Base-by-base conservation (phyloP, 2,113 vertebrate genomes). In the Nansenia antarctica region DNA sequence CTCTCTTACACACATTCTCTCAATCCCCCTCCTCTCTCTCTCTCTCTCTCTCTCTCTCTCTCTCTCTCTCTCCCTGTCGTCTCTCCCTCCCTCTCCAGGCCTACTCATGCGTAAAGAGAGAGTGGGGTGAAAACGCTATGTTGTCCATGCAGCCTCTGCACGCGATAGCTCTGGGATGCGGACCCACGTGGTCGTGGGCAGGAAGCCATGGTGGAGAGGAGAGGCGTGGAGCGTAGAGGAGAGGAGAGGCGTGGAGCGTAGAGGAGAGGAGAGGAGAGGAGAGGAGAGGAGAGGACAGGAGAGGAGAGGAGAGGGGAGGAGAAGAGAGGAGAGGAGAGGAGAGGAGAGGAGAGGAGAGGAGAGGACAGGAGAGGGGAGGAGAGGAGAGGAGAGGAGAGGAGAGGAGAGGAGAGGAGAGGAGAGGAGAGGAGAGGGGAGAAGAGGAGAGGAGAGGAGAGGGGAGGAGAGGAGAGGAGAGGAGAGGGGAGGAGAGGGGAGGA, bases 71-170 rank as follows among this genome's bases (percentile, higher is more conserved):
- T n/a, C n/a, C n/a, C n/a, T n/a, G n/a, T n/a, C n/a, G n/a, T n/a
- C n/a, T n/a, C n/a, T n/a, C n/a, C 42, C 26, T 34, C 42, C 68
- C 64, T 62, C 62, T 5, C 32, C 73, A 70, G 59, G 78, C 67
- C 69, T 85, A 89, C 85, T 90, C 89, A 88, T 85, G 90, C 84
- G 85, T 83, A 83, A n/a, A n/a, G n/a, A 88, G 82, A 71, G 60
- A 73, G 67, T 24, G 70, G 75, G 78, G 81, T 81, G 82, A 83
- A 89, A 87, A 84, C 76, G 82, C 82, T 74, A 2, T 78, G 75
- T 83, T 85, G 75, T 84, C 79, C n/a, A 74, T 27, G 61, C 18
- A 1, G 49, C 67, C 81, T 88, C 84, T 78, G 86, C 90, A 91
- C 88, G 90, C 89, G 77, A 90, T 72, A 61, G 79, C 74, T 74